phyloP scores from a whole-genome alignment of 2,888 invertebrate genomes.

The Thecophora atra region DNA sequence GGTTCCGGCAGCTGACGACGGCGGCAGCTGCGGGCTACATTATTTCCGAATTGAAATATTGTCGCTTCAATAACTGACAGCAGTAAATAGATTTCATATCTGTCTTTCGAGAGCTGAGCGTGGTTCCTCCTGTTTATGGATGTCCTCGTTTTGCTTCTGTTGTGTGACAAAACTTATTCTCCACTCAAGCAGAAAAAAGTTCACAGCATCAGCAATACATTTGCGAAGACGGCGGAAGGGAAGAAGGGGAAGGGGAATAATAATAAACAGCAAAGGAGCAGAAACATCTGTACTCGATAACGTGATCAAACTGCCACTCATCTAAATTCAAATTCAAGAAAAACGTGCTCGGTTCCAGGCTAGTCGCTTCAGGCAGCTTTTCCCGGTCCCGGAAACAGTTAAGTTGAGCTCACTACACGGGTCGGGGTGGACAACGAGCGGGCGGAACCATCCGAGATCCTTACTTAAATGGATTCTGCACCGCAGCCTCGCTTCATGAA shows the following conservation, averaged over 20 bases:
- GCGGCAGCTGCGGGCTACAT: too few species aligned
- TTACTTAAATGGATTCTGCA: constrained; percentile 3
- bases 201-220: not conserved
- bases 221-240: not conserved
- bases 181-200: constrained; percentile 8
- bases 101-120: not conserved
- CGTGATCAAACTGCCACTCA: constrained; percentile 23
- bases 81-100: constrained; percentile 24
- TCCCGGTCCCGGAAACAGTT: not conserved
- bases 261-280: not conserved
- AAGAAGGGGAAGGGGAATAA: too few species aligned
- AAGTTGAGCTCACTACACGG: not conserved
- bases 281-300: constrained; percentile 19
- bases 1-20: too few species aligned
- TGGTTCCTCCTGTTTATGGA: not conserved
- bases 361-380: constrained; percentile 4
- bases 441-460: not conserved
- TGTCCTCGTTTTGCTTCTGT: not conserved
- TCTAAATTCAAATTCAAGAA: constrained; percentile 20
- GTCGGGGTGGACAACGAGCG: not conserved
- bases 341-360: not conserved
- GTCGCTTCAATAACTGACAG: constrained; percentile 5
- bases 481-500: constrained; percentile 18
- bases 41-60: constrained; percentile 20
- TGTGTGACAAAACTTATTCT: not conserved